Percentiles rank a stretch among this genome's conserved stretches.
Conservation (phyloP, 2,797 vertebrate species). For the Sitta carolinensis region DNA sequence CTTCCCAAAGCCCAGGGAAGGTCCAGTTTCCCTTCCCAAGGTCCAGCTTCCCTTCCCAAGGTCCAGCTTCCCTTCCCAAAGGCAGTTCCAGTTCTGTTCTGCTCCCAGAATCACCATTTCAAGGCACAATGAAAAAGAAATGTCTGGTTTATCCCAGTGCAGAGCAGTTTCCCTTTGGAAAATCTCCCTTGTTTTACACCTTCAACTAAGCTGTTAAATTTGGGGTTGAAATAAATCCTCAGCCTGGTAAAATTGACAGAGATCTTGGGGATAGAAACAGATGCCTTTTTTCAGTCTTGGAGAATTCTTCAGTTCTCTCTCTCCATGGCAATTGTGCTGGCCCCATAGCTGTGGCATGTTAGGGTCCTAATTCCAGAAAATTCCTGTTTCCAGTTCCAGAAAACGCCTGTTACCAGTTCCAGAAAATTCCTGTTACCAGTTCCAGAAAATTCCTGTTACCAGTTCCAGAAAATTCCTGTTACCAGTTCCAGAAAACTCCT, state of each 20-base stretch:
- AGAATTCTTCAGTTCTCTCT: no score
- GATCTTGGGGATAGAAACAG: background rate
- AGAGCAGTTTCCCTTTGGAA: background rate
- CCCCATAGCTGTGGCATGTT: rapidly evolving
- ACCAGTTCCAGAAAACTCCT: no score
- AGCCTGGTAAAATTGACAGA: rapidly evolving
- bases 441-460: no score
- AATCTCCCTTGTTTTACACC: rapidly evolving
- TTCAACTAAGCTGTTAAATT: background rate
- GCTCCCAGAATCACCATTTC: background rate
- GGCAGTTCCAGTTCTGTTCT: background rate
- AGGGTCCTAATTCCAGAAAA: background rate
- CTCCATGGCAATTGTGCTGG: background rate
- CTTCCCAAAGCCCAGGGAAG: no score
- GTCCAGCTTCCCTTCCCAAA: background rate
- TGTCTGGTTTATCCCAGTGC: background rate
- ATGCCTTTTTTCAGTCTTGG: background rate
- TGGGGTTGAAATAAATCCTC: background rate
- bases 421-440: no score
- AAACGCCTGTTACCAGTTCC: no score
- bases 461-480: no score
- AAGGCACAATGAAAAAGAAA: background rate
- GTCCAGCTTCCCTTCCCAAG: background rate
- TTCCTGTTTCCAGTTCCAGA: rapidly evolving
- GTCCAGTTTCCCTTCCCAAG: background rate